phyloP scores from a whole-genome alignment of 2,797 vertebrate genomes.

The Phylloscopus collybita region DNA sequence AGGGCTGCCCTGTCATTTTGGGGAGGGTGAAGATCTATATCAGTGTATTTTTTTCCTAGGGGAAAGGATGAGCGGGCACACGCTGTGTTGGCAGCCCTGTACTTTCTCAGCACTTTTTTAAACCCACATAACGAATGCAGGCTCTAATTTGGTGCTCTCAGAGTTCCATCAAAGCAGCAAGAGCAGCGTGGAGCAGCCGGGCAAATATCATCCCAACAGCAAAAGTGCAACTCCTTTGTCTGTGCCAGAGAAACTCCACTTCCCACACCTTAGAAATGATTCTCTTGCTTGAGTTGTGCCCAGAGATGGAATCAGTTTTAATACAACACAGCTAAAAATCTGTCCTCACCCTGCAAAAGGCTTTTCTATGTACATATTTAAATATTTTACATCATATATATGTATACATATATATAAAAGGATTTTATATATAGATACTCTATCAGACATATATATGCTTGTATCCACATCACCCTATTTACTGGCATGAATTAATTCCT shows the following conservation, averaged over 20 bases:
- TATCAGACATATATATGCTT: background rate
- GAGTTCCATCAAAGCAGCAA: conserved; percentile 9
- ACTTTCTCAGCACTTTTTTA: background rate
- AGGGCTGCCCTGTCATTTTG: background rate
- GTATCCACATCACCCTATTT: background rate
- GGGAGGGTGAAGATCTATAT: background rate
- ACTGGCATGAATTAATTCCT: background rate
- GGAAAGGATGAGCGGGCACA: background rate
- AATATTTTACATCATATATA: background rate
- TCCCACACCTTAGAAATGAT: background rate
- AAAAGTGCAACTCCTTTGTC: background rate
- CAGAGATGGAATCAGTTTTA: background rate
- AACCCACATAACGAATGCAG: background rate
- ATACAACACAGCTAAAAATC: background rate
- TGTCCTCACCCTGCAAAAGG: background rate
- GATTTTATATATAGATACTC: background rate
- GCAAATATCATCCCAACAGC: background rate
- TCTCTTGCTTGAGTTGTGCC: background rate
- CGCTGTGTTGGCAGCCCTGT: background rate
- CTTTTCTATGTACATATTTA: background rate
- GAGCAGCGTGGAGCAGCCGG: background rate
- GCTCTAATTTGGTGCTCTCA: background rate
- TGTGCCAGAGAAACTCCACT: background rate
- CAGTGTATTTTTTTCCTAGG: background rate
- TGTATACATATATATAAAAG: background rate